Evolutionary conservation across 2,113 vertebrate species (phyloP).

Genomic region (Muscicapa adusta): DNA sequence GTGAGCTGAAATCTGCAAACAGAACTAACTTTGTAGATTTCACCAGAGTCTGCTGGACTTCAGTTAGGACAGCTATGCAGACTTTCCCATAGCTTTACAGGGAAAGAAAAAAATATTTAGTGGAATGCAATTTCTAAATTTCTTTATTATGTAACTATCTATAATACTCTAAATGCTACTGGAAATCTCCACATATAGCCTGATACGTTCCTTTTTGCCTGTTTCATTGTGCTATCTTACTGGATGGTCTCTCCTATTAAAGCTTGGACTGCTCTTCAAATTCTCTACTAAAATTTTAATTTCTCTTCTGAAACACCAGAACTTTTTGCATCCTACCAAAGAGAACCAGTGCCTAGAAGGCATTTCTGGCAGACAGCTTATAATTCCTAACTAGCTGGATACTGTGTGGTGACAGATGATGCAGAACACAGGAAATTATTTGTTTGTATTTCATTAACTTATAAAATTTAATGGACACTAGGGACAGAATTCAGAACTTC

Average conservation of each 20-base stretch:
- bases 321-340: not conserved
- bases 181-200: not conserved
- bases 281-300: not conserved
- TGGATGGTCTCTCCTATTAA: not conserved
- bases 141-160: not conserved
- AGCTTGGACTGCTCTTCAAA: not conserved
- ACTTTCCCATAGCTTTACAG: not conserved
- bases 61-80: not conserved
- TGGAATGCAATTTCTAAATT: not conserved
- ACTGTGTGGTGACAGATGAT: not conserved
- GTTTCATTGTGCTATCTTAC: not conserved
- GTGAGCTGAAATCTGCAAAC: not conserved
- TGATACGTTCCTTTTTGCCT: not conserved
- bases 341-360: not conserved
- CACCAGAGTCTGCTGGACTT: not conserved
- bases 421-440: not conserved
- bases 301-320: not conserved
- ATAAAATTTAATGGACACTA: not conserved
- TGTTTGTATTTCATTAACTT: not conserved
- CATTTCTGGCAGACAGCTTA: not conserved
- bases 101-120: not conserved
- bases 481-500: not conserved
- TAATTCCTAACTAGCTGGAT: not conserved
- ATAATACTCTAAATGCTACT: not conserved
- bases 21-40: not conserved